Conservation (phyloP, 2,113 vertebrate species). For the Poecile atricapillus region DNA sequence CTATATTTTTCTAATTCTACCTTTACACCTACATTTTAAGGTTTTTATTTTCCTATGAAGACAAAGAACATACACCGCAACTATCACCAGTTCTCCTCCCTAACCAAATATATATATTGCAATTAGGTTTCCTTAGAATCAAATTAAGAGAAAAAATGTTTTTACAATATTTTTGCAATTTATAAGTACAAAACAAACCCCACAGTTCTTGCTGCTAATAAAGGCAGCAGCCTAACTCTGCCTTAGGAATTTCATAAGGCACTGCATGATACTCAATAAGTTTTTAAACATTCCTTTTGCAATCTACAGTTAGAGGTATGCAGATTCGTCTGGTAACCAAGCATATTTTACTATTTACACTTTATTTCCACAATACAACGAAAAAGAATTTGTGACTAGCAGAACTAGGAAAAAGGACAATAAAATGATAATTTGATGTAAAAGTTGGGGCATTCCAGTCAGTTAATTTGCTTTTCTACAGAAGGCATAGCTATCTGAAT, state of each 20-base stretch:
- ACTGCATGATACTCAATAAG: background rate
- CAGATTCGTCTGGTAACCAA: background rate
- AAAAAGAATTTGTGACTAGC: background rate
- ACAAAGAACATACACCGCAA: background rate
- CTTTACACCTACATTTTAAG: background rate
- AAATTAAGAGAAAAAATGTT: background rate
- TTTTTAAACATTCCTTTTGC: background rate
- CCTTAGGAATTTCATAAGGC: background rate
- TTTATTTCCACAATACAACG: background rate
- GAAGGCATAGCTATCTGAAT: background rate
- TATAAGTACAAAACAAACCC: background rate
- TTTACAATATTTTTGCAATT: background rate
- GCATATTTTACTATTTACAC: background rate
- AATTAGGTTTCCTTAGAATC: background rate
- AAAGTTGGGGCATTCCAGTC: background rate
- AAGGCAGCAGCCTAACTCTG: background rate
- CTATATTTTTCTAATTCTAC: background rate
- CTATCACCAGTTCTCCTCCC: background rate
- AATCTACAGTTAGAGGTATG: background rate
- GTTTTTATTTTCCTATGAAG: background rate
- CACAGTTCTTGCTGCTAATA: background rate
- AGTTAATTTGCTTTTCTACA: background rate
- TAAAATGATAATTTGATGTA: background rate
- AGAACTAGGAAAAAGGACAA: background rate
- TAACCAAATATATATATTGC: background rate